Base-by-base conservation (phyloP, 2,888 invertebrate species). In the Copidosoma aretas region DNA sequence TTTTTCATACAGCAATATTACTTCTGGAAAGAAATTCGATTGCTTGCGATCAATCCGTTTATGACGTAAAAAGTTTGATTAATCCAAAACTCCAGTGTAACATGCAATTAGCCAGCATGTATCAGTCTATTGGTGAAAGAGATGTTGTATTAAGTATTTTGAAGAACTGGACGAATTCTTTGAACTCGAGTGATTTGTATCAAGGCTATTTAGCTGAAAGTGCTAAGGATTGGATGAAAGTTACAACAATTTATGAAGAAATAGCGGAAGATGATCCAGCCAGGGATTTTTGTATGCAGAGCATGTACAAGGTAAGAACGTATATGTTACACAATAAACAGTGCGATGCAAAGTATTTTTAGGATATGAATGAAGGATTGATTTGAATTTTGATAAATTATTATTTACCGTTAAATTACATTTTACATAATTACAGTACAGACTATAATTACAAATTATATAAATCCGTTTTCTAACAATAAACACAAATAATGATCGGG, bases 121-220 rank as follows among this genome's bases (percentile, higher is more conserved):
- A 91, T 79, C 87, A 88, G 78, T 87, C 88, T 17, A 80, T 90
- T 73, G 86, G 88, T 56, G 89, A 91, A 74, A 86, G 86, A 80
- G 91, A 91, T 77, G 84, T 88, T 15, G 87, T 90, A 0, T 84
- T 86, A 64, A 87, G 89, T 22, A 88, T 91, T 74, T 89, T 90
- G 76, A 32, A 25, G 24, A 68, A 71, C 14, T 70, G 64, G 64
- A 39, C 21, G 1, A 15, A 39, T 15, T 10, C 49, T 10, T 1
- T 41, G 4, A 24, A 32, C 15, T 22, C 24, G 1, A 22, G 24
- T 15, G 2, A 22, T 65, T 67, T 75, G 59, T 70, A 79, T 77
- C 73, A 76, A 24, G 82, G 82, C 14, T 76, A 79, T 19, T 64
- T 81, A 24, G 80, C 79, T 8, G 85, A 86, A 71, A 71, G 79